Conservation (phyloP, 2,113 vertebrate genomes). For the Hiodon tergisus region DNA sequence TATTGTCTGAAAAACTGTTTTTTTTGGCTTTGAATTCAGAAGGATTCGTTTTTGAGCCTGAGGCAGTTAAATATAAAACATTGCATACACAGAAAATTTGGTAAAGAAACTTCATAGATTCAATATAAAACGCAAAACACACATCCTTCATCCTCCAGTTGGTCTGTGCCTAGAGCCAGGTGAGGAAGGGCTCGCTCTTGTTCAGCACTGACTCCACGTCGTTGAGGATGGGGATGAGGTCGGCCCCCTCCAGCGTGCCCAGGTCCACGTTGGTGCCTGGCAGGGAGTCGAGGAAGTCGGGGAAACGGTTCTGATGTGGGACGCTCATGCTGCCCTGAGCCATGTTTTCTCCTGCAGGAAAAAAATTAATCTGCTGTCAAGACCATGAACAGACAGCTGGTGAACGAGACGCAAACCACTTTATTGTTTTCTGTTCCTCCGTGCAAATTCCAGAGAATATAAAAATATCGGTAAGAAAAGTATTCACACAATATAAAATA, state of each 20-base stretch:
- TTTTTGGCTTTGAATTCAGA: slow-evolving; percentile 2
- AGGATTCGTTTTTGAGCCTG: neutral
- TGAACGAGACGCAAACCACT: too few species aligned
- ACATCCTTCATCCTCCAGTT: neutral
- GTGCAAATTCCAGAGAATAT: too few species aligned
- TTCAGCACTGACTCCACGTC: slow-evolving; percentile 81
- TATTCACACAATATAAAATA: too few species aligned
- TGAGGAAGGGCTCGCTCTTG: slow-evolving; percentile 81
- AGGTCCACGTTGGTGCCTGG: slow-evolving; percentile 85
- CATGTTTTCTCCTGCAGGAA: slow-evolving; percentile 62
- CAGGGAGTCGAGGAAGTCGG: slow-evolving; percentile 84
- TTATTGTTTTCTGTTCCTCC: too few species aligned
- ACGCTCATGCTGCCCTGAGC: slow-evolving; percentile 64
- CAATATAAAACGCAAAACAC: neutral
- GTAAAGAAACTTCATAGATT: neutral
- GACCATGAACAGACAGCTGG: too few species aligned
- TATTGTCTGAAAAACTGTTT: neutral
- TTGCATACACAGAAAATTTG: neutral
- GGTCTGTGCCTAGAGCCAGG: slow-evolving; percentile 67
- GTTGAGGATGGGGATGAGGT: slow-evolving; percentile 81
- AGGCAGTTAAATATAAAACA: neutral
- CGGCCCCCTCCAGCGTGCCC: slow-evolving; percentile 82
- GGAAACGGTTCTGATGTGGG: slow-evolving; percentile 74
- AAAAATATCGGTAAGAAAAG: too few species aligned
- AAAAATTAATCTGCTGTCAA: neutral